Evolutionary conservation across 1,140 invertebrate genomes (phyloP).

Genomic region (Drosophila cardini): DNA sequence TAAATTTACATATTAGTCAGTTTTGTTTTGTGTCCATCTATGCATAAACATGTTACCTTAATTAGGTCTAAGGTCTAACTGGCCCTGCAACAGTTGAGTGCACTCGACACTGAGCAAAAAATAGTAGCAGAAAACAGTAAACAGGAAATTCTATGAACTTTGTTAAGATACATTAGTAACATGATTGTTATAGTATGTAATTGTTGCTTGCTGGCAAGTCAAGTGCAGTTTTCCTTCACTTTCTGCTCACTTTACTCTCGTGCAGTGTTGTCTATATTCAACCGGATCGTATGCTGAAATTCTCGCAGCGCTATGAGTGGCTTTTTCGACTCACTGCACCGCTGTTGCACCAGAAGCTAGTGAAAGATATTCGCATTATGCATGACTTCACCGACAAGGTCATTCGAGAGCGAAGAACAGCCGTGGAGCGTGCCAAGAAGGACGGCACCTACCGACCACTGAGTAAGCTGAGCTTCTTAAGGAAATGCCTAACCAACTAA

Average conservation of each 20-base stretch:
- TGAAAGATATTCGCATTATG: slow-evolving; percentile 69
- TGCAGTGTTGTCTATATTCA: slow-evolving; percentile 66
- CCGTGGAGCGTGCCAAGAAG: slow-evolving; percentile 55
- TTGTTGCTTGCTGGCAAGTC: neutral
- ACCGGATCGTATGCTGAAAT: slow-evolving; percentile 65
- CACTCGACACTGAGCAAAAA: too few species aligned
- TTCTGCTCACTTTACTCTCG: neutral
- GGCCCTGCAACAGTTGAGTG: too few species aligned
- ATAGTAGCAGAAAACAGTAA: too few species aligned
- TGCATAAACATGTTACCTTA: too few species aligned
- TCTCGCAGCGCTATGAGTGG: slow-evolving; percentile 69
- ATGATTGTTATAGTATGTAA: neutral
- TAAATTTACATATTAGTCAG: too few species aligned
- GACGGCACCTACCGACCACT: slow-evolving; percentile 66
- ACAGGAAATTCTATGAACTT: too few species aligned
- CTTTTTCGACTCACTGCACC: slow-evolving; percentile 57
- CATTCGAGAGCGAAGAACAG: slow-evolving; percentile 61
- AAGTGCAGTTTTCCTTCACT: neutral
- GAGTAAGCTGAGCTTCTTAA: slow-evolving; percentile 41
- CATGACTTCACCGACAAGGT: slow-evolving; percentile 77
- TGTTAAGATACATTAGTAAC: too few species aligned
- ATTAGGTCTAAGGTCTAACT: too few species aligned
- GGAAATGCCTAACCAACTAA: slow-evolving; percentile 2
- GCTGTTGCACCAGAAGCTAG: slow-evolving; percentile 41
- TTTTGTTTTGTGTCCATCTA: too few species aligned